Evolutionary conservation across 2,888 invertebrate genomes (phyloP), one percentile per base, ranked within the genome.

Genomic region (Sabatieria punctata): DNA sequence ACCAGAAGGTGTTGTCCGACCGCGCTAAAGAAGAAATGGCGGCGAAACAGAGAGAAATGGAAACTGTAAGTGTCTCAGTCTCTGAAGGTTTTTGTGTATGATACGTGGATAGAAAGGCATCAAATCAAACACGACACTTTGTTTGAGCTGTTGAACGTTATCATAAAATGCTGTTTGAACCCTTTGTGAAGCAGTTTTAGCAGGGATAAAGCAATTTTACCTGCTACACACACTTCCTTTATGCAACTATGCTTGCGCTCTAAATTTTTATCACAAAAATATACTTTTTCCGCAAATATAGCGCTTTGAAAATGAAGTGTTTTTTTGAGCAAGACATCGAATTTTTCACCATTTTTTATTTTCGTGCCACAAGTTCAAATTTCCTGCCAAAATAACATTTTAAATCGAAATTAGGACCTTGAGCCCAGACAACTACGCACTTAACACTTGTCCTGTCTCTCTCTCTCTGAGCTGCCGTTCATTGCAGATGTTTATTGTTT

Each of bases 11-110:
- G 4, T 50, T 66, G 22, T 63, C 63, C 47, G 68, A 68, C 46
- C 59, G 65, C 49, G 62, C 66, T 46, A 63, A 66, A 47, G 60
- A 66, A 49, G 63, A 58, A 26, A 62, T 67, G 49, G 56, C 56
- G 24, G 65, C 65, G 43, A 65, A 68, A 52, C 66, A 69, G 49
- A 66, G 65, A 49, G 67, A 67, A 49, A 64, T 68, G 55, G 62
- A 63, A 51, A 59, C 62, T 51, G 68, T 67, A 49, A 54, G 64
- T 51, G 19, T 24, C 4, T 18, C 13, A 15, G 33, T 18, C 6
- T 50, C 2, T 15, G 25, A 4, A 30, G 2, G 2, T 30, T 2
- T 44, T 44, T 23, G 4, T 19, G 13, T 4, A 13, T 2, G 8
- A 33, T 15, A 18, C 35, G 3, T 18, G 13, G 18, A 13, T 39